Conservation (phyloP, 2,888 invertebrate species). For the Phaonia tiefii region DNA sequence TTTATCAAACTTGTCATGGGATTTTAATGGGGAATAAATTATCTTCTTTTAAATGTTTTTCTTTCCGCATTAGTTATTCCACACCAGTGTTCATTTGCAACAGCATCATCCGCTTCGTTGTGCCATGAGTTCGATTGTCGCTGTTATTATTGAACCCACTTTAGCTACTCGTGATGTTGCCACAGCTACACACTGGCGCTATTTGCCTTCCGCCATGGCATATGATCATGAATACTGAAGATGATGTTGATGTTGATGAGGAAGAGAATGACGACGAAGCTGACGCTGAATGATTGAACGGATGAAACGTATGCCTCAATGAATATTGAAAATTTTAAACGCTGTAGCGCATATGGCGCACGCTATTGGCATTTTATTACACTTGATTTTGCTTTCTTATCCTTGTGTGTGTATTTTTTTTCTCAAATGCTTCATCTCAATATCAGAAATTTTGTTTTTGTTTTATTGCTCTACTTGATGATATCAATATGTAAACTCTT, state of each 20-base stretch:
- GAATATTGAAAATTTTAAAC: conserved; percentile 53
- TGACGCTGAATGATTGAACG: conserved; percentile 9
- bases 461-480: background rate
- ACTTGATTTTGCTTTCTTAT: conserved; percentile 48
- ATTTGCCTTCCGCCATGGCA: background rate
- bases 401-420: too few species aligned
- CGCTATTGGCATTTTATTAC: conserved; percentile 68
- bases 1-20: too few species aligned
- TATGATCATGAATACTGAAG: conserved; percentile 32
- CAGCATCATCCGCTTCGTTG: too few species aligned
- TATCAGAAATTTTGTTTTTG: background rate
- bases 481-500: background rate
- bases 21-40: too few species aligned
- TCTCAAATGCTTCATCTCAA: background rate
- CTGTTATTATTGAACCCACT: too few species aligned
- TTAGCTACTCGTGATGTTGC: too few species aligned
- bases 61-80: too few species aligned
- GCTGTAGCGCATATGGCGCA: conserved; percentile 67
- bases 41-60: too few species aligned
- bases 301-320: conserved; percentile 45
- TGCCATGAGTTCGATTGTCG: too few species aligned
- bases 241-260: background rate
- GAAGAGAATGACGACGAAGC: background rate
- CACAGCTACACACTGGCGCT: too few species aligned
- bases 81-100: too few species aligned